Base-by-base conservation (phyloP, 1,140 invertebrate genomes). In the Apis dorsata region DNA sequence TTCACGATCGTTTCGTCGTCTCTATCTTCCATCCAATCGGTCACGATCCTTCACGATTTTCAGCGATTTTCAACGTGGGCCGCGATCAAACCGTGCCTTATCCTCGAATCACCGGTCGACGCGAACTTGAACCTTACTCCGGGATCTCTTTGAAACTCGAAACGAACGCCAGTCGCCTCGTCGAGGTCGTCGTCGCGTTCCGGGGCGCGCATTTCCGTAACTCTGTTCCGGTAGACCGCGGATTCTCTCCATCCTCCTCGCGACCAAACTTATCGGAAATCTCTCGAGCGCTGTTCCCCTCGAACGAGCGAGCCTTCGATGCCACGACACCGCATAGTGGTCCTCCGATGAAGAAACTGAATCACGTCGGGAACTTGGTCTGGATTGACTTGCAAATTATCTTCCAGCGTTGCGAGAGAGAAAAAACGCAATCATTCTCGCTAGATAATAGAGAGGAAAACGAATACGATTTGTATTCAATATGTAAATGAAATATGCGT, bases 11-110 rank as follows among this genome's bases (percentile, higher is more conserved):
- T 69, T 24, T 44, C 69, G 49, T 53, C 34, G 28, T 28, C 57
- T 19, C 55, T 74, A 74, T 62, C 68, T 78, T 55, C 80, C 84
- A 85, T 85, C 57, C 79, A 78, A 85, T 77, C 74, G 59, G n/a
- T 34, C 44, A 19, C 44, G 65, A n/a, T 53, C 53, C 49, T 69
- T 63, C 11, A 59, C 21, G 28, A 65, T 34, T 15, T 24, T 28
- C 21, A 15, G 24, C 28, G 57, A 53, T 71, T 44, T 44, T 44
- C 74, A 60, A 17, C 17, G 53, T 8, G 60, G 0, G 49, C 19
- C 7, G 34, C 44, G 19, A 65, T 51, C 44, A 57, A 44, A 44
- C n/a, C 34, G 44, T 49, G 19, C 55, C 17, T 63, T 28, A 28
- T 76, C 75, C 68, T 59, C 68, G 76, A 79, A 83, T 83, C 81